Base-by-base conservation (phyloP, 2,888 invertebrate species). In the Sussaba pulchella region DNA sequence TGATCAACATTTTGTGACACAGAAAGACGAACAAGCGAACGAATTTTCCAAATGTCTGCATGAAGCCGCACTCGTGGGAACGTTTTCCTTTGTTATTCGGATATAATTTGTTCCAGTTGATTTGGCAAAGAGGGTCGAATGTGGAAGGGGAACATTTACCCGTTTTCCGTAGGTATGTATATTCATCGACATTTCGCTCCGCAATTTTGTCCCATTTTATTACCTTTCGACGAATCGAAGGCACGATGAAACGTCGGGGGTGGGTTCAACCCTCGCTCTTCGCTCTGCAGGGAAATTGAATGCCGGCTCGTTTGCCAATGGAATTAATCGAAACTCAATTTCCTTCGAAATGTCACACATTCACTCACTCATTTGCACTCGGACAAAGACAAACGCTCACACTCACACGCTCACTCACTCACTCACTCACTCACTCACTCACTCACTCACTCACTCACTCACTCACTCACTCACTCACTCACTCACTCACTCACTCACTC, bases 291-390 rank as follows among this genome's bases (percentile, higher is more conserved):
- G 66, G 76, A 63, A 63, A 76, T 73, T 72, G 61, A 69, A 64
- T 50, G 63, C 31, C 72, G 63, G 26, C 50, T 72, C 82, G 77
- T 83, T 83, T 82, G 70, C 75, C 75, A 83, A 80, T 85, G 80
- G 82, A 87, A 87, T 86, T 88, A 87, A 83, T 83, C 84, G 83
- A 73, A 77, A 82, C 74, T 69, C 83, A 85, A 88, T 88, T 81
- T 83, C 64, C 78, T 41, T 41, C n/a, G 73, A 59, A 31, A 6
- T 31, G 4, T 5, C 31, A 31, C 31, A 5, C 31, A 31, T 6
- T 31, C 31, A 31, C 31, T 31, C 31, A 31, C 31, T 31, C 31
- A 31, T 6, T 31, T 6, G n/a, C n/a, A n/a, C n/a, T n/a, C 12
- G 47, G 14, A n/a, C 14, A 47, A 47, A 47, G 19, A 19, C 14